Evolutionary conservation across 2,113 vertebrate genomes (phyloP), one percentile per base, ranked within the genome.

Genomic region (Nyctibius bracteatus): DNA sequence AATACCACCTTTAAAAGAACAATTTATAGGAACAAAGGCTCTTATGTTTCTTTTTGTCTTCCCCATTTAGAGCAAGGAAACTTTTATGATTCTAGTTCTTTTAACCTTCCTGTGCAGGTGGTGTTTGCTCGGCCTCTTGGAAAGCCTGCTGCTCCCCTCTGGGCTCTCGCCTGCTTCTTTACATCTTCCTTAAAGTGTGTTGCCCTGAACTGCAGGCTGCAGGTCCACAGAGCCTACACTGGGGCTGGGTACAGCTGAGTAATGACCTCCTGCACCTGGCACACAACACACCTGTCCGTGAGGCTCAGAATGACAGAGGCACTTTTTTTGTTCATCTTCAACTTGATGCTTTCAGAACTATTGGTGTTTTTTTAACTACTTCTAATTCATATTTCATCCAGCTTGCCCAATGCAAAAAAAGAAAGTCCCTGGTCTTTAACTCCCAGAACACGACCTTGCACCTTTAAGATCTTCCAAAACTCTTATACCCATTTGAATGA

Each of bases 1-100:
- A 58, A 94, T 92, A 81, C 27, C 23, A n/a, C 30, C 84, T 83
- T 85, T 52, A 81, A 79, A 70, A 81, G 52, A 88, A 88, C 81
- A 81, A 61, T 92, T 94, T 80, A 79, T 63, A 91, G 55, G 47
- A 95, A 89, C 72, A 86, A 62, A 91, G 79, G 73, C 39, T 49
- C 72, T 37, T 71, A 33, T 0, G 0, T 72, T 95, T 93, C 75
- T 70, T 63, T 93, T 83, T 55, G 63, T 66, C 65, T 94, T 89
- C 44, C 46, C 70, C 39, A 73, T 90, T 91, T 77, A 92, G 44
- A 82, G 41, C 33, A 85, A 85, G 66, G 41, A 82, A 82, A 95
- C 77, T 87, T 84, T 75, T 81, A 72, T 37, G 28, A 52, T 61
- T 57, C 27, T 14, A n/a, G 20, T 37, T 79, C 87, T 95, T 80